Evolutionary conservation across 2,888 invertebrate genomes (phyloP), one percentile per base, ranked within the genome.

Genomic region (Agonopterix alstromeriana): DNA sequence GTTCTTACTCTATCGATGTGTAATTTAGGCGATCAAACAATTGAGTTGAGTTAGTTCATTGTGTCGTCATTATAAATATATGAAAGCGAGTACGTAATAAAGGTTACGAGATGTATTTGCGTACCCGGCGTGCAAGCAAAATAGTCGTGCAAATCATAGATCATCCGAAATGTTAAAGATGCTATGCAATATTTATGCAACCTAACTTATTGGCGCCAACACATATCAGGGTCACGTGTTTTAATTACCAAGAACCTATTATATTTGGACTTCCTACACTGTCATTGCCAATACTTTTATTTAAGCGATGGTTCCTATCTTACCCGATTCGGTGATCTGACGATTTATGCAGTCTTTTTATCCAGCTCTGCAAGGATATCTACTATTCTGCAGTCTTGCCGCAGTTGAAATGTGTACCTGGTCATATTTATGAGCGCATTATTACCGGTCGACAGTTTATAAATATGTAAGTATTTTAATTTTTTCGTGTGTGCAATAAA

Each of bases 61-160:
- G 27, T 27, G 27, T 27, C 27, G 27, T 27, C 27, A 27, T 27
- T 5, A 27, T 27, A 27, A 27, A 27, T 27, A 27, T 27, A 27
- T 27, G 27, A 27, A 40, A 40, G n/a, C 40, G 40, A 40, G 40
- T 10, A 40, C n/a, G 40, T 40, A 10, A 40, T 50, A 53, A 46
- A 51, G 45, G 45, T 61, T 61, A 59, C 56, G 52, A 61, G 52
- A 61, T 49, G 10, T 14, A 43, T 52, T 53, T 58, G 51, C 50
- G 43, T 45, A 53, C 52, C 48, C 51, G 52, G 38, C 49, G 47
- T 45, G 49, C 27, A 27, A 27, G 27, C 27, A 27, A 27, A 27
- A 27, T 7, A 27, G 27, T 27, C 27, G 27, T 27, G 35, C 48
- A 48, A 45, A 42, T 45, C 48, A 27, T 27, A 27, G 27, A 27